Evolutionary conservation across 1,140 invertebrate genomes (phyloP), one percentile per base, ranked within the genome.

Genomic region (Galleria mellonella): DNA sequence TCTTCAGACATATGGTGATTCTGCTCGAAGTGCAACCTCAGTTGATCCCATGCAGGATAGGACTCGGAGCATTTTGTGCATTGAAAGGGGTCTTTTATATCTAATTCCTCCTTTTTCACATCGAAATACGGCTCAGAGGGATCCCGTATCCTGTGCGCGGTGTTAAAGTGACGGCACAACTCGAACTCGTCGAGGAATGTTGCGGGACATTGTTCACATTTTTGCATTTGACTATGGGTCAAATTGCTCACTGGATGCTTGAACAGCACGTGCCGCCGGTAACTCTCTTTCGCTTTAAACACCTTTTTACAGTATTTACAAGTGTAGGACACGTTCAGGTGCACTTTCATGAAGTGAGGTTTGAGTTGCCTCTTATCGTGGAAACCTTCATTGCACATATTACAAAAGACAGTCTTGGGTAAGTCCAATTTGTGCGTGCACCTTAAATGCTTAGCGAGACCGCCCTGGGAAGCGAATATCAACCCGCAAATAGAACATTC

Each of bases 231-330:
- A 32, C 15, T 44, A 15, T 46, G 59, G 0, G 47, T 36, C 23
- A 32, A 44, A 36, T 43, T 54, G 27, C 47, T 50, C 7, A 29
- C 40, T 2, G 68, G 70, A 52, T 84, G 81, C 49, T 81, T 79
- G 9, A 77, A 60, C 4, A 77, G 32, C 8, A 81, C 48, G 44
- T 84, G 81, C 0, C 75, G 57, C 45, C 70, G 55, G 31, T 77
- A 84, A 63, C 76, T 82, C 38, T 83, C 81, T 39, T 79, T 83
- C 4, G 70, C 67, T 62, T 83, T 83, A 8, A 83, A 84, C 1
- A 70, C 49, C 51, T 83, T 83, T 5, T 64, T 69, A 39, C 81
- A 84, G 52, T 60, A 73, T 32, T 43, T 53, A 47, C 81, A 84
- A 2, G 78, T 74, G 42, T 81, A 81, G 0, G 72, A 72, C 0